These are phyloP conservation scores for Platerodrilus igneus DNA, from an alignment of 2,888 invertebrate genomes.

Conservation along the genomic window DNA sequence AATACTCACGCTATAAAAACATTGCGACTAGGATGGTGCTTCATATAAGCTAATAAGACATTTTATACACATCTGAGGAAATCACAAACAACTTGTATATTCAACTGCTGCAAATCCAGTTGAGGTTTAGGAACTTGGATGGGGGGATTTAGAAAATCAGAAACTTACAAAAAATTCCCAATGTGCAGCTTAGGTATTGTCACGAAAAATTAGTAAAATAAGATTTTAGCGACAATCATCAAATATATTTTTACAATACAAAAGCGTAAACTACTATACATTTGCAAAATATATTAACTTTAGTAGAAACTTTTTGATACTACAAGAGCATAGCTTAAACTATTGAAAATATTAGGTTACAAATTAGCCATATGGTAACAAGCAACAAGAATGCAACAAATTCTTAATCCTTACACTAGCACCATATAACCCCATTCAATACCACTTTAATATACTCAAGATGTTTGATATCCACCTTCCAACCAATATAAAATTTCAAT, in stretches of 20 bases:
- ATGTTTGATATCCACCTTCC: conserved; percentile 19
- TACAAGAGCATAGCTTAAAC: conserved; percentile 4
- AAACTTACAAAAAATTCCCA: too few species aligned
- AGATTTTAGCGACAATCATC: conserved; percentile 40
- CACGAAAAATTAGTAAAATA: conserved; percentile 30
- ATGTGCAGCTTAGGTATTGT: too few species aligned
- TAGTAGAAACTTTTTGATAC: conserved; percentile 11
- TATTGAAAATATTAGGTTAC: conserved; percentile 7
- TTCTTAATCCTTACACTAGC: conserved; percentile 39
- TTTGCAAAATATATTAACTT: conserved; percentile 20
- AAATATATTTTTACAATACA: conserved; percentile 40
- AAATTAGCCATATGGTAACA: conserved; percentile 31
- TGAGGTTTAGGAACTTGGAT: too few species aligned
- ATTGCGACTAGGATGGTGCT: too few species aligned
- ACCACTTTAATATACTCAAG: conserved; percentile 17
- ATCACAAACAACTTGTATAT: too few species aligned
- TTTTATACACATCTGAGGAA: too few species aligned
- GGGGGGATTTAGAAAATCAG: too few species aligned
- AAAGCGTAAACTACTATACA: conserved; percentile 33
- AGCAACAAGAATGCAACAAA: conserved; percentile 41
- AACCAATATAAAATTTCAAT: conserved; percentile 25
- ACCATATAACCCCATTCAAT: conserved; percentile 35
- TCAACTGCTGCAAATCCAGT: too few species aligned
- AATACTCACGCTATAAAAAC: too few species aligned
- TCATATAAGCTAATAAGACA: too few species aligned